Base-by-base conservation (phyloP, 2,888 invertebrate species). In the Acholoe squamosa region DNA sequence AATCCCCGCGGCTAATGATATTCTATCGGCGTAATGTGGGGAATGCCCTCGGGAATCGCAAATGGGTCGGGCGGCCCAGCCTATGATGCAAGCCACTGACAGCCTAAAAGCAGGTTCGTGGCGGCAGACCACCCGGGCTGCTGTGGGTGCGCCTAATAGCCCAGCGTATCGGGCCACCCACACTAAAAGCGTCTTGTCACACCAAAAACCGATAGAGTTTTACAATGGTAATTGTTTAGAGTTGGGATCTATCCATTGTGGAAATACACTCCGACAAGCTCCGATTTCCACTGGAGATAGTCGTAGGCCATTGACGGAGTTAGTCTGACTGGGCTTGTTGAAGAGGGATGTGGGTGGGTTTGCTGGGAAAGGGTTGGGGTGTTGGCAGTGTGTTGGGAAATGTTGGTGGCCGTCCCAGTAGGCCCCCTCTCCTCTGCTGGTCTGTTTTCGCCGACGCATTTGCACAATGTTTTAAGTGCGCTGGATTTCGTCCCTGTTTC, bases 1-100 rank as follows among this genome's bases (percentile, higher is more conserved):
- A 84, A 84, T 51, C 84, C 28, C 43, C 25, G 84, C 84, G 16
- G 84, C 84, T 84, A 84, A 84, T 84, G 84, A 84, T 84, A 84
- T 84, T 84, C 84, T 84, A 43, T 31, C 22, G 16, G 51, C 43
- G 84, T 84, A 84, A 84, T 84, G 84, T 43, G 28, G 33, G 5
- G 22, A 84, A 84, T 84, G 84, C 84, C 51, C 84, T 16, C 16
- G 84, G 84, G 84, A 84, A 16, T 84, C 43, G 25, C 51, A 84
- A 84, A 84, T 84, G 84, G 84, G 84, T 28, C 51, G 43, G 31
- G 77, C 28, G 34, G 77, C 34, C n/a, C n/a, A 43, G 43, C 34
- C 34, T 51, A 84, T 84, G 84, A 84, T 84, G 84, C 84, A 34
- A 84, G 84, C 28, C 43, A 22, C 43, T 84, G 84, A 84, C 84